Evolutionary conservation across 37 sponge, comb jelly and placozoan species (phyloP).

Genomic region (Diacarnus erythraeanus): DNA sequence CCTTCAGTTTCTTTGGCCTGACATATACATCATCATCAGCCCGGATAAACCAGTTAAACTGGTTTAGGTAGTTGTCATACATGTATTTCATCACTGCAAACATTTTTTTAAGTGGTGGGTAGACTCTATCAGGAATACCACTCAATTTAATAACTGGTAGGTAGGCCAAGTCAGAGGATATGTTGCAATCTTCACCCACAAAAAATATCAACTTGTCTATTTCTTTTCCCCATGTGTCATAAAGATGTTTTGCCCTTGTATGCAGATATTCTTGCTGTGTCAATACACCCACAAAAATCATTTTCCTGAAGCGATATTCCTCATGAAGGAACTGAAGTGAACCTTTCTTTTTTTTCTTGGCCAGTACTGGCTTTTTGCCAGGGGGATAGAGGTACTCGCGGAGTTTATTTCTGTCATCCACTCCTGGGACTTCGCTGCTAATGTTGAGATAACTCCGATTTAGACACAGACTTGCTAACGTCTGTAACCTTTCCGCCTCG

Average conservation of each 20-base stretch:
- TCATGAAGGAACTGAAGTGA: slow-evolving; percentile 20
- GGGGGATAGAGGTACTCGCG: neutral
- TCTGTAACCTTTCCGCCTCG: neutral
- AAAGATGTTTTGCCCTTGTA: slow-evolving; percentile 60
- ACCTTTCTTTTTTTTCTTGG: neutral
- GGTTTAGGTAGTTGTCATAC: slow-evolving; percentile 55
- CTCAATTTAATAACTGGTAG: slow-evolving; percentile 63
- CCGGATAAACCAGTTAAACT: slow-evolving; percentile 80
- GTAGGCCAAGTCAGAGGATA: slow-evolving; percentile 15
- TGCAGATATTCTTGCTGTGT: slow-evolving; percentile 56
- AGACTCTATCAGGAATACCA: slow-evolving; percentile 49
- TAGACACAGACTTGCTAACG: neutral
- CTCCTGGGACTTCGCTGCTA: neutral
- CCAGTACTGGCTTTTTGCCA: neutral
- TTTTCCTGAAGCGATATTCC: slow-evolving; percentile 37
- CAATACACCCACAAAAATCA: slow-evolving; percentile 58
- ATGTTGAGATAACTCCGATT: neutral
- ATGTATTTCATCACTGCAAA: slow-evolving; percentile 75
- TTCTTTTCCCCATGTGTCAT: slow-evolving; percentile 77
- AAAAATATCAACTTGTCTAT: slow-evolving; percentile 56
- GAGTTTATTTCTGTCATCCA: neutral
- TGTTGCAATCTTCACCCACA: slow-evolving; percentile 59
- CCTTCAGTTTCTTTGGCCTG: slow-evolving; percentile 21
- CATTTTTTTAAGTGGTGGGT: slow-evolving; percentile 57
- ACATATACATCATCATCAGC: slow-evolving; percentile 71